phyloP scores from a whole-genome alignment of 2,797 vertebrate genomes.

The Molossus molossus region DNA sequence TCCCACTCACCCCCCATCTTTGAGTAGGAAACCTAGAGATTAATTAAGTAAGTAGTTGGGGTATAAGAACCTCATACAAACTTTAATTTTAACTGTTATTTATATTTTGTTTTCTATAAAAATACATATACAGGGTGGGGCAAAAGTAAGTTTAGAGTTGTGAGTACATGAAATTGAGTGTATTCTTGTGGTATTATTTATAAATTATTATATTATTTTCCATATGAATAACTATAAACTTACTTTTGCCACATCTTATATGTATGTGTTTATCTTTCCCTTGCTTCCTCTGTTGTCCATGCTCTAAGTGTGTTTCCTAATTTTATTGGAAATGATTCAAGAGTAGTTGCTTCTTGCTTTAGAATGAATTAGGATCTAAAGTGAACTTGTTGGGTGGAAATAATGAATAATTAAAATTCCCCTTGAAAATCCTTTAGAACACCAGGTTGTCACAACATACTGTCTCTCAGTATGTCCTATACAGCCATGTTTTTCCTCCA shows the following conservation, averaged over 20 bases:
- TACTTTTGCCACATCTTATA: not conserved
- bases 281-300: slow-evolving; percentile 14
- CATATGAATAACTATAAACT: not conserved
- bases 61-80: not conserved
- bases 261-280: not conserved
- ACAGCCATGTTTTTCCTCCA: not conserved
- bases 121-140: not conserved
- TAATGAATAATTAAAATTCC: slow-evolving; percentile 31
- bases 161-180: not conserved
- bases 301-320: not conserved
- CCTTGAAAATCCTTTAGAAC: slow-evolving; percentile 22
- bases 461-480: not conserved
- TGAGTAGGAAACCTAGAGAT: not conserved
- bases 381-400: slow-evolving; percentile 44
- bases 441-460: slow-evolving; percentile 3
- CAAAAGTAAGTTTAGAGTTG: not conserved
- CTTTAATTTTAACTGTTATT: not conserved
- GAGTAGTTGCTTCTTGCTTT: slow-evolving; percentile 26
- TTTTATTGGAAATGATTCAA: slow-evolving; percentile 20
- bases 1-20: not conserved
- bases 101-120: slow-evolving; percentile 15
- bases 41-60: not conserved
- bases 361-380: slow-evolving; percentile 57
- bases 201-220: not conserved
- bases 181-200: not conserved